Base-by-base conservation (phyloP, 1,140 invertebrate species). In the Heliconius nattereri region DNA sequence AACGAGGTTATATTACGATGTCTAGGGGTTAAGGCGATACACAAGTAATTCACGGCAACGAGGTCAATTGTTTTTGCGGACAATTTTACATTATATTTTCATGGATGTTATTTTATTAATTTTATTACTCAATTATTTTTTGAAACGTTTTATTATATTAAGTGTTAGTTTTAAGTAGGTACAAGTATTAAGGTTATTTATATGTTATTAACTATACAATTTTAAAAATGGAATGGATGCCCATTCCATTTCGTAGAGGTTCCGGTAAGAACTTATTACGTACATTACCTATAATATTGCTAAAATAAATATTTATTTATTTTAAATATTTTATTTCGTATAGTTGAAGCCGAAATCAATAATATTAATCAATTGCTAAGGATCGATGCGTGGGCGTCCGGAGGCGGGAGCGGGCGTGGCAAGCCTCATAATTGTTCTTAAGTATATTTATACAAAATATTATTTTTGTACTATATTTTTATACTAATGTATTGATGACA, bases 1-100 rank as follows among this genome's bases (percentile, higher is more conserved):
- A 81, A 85, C 79, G 78, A 86, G 85, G 83, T 88, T 85, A 87
- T 87, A 90, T 89, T 89, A 89, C 87, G 81, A 84, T 79, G 82
- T 81, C 83, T 87, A 89, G 85, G 87, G 84, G 84, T 88, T 86
- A 81, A 77, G 78, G 70, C 81, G 79, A 84, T 82, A 85, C 79
- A 80, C 82, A 78, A 79, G 78, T 77, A 83, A 86, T 86, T 83
- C 83, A 85, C 85, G 81, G 66, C 79, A 81, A 84, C 76, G 84
- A 84, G 83, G 76, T 79, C 81, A 79, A 81, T 78, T 85, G 84
- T 82, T 85, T 82, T 79, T 76, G 79, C 71, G 49, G 23, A 54
- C 71, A 76, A 80, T 70, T 80, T 80, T 75, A 52, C 78, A 76
- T 49, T 19, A 66, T 37, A 66, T 8, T 66, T 29, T 66, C 60